Base-by-base conservation (phyloP, 2,113 vertebrate genomes). In the Tiliqua scincoides region DNA sequence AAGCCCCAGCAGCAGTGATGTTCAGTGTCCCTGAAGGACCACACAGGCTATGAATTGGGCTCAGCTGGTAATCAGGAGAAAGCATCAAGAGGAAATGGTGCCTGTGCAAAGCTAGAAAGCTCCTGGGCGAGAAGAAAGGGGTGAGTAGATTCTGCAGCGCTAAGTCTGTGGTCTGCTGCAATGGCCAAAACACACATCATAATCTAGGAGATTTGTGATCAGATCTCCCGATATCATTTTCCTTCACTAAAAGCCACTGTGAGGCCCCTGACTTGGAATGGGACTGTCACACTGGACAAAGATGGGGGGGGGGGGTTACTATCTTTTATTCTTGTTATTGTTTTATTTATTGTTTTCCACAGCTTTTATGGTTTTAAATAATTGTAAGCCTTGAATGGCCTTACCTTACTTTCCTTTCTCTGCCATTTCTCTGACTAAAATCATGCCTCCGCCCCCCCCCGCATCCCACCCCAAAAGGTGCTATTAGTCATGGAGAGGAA, bases 51-150 rank as follows among this genome's bases (percentile, higher is more conserved):
- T 91, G 90, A 95, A 96, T 94, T 91, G 87, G 95, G 94, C 95
- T 96, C 96, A 96, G 96, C 95, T 97, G 96, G 93, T 84, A 95
- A 95, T 95, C 95, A 94, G 88, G 89, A 92, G 78, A 84, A 94
- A 94, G 91, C 89, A 87, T 89, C 52, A 85, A 93, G 85, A 93
- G 90, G 90, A 95, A 96, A 96, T 96, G 93, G 94, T 90, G 92
- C 94, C 89, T 91, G 67, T 83, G 88, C 93, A 91, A 92, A 90
- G 92, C 94, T 91, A 92, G 93, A 94, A n/a, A 90, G 80, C 91
- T 94, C 92, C 91, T 30, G 91, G 89, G n/a, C n/a, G 30, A 91
- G 91, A 65, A 87, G 84, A 82, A 87, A 79, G 82, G 79, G 91
- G 85, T 83, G 91, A 86, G 89, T 35, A 77, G 73, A 40, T 79